Evolutionary conservation across 2,888 invertebrate genomes (phyloP), one percentile per base, ranked within the genome.

Genomic region (Microchrysa polita): DNA sequence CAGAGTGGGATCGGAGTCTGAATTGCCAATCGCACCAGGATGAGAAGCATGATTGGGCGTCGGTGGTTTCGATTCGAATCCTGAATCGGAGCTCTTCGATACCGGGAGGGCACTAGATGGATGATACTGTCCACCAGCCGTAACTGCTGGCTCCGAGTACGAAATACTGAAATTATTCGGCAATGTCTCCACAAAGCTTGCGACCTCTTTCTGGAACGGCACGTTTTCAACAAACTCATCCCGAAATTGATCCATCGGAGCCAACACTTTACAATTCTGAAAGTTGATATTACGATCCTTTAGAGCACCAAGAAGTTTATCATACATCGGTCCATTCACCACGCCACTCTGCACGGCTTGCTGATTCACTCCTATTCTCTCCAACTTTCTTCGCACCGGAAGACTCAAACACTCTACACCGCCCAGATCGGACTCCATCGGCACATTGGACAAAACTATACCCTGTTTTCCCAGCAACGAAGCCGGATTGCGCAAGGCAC

Each of bases 321-420:
- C 88, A 77, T 89, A 89, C 42, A 88, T 87, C 0, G 88, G 88
- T 0, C 88, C 88, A 79, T 89, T 88, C 79, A 88, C 87, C 0
- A 89, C 86, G 0, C 88, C 88, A 78, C 89, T 89, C 78, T 88
- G 88, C 27, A 89, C 86, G 77, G 88, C 85, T 73, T 87, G 87
- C 0, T 86, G 87, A 78, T 89, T 88, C 23, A 89, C 87, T 5
- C 83, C 86, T 83, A 89, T 86, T 0, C 85, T 79, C 69, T 87
- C 84, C 0, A 89, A 84, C 77, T 87, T 88, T n/a, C 87, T 86
- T 78, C 87, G 81, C 2, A 79, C 79, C 10, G 75, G 74, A 1
- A 78, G 76, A 14, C 87, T 87, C n/a, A 89, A 79, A 72, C 74
- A 4, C 73, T 76, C 52, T 73, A 76, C 42, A 55, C 71, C 10